Base-by-base conservation (phyloP, 2,888 invertebrate species). In the Scrobipalpa atriplicella region DNA sequence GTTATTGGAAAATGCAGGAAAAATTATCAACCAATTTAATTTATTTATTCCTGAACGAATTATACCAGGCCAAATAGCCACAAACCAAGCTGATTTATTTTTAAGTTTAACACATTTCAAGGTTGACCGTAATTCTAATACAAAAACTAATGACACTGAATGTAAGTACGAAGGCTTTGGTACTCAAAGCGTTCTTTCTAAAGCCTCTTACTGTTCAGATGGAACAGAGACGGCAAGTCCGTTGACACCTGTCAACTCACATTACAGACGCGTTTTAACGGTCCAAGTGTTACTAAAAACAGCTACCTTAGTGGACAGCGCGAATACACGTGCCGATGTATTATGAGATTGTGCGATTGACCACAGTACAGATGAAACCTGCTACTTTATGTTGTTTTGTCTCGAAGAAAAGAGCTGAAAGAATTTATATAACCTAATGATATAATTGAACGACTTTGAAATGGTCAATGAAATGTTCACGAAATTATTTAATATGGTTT, bases 211-310 rank as follows among this genome's bases (percentile, higher is more conserved):
- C n/a, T 13, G 18, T 19, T 16, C 29, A n/a, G n/a, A n/a, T n/a
- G n/a, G n/a, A n/a, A n/a, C 5, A 29, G 16, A 38, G 18, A 51
- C 9, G 10, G 19, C 65, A 70, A 71, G 73, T 78, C 72, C 69
- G 71, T 73, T 78, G 80, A 78, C 82, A 79, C 73, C 78, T 81
- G 80, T 79, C 82, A 78, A 67, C 66, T 68, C 72, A 71, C 68
- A 75, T 80, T 36, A 13, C 69, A 68, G 67, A 67, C 66, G 73
- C 70, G 51, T 41, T 36, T 60, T 60, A 64, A 58, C 60, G 56
- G 65, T n/a, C 36, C 60, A 67, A 43, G 51, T 36, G 36, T 21
- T 41, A 47, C 65, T 65, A 69, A 56, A 69, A 65, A 43, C 43
- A 66, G 41, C 54, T 38, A 58, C n/a, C 58, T 29, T 29, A 36